A percentile compares a stretch with the other conserved stretches of the same genome.
Evolutionary conservation across 2,888 invertebrate genomes (phyloP).

Genomic region (Dioctria rufipes): DNA sequence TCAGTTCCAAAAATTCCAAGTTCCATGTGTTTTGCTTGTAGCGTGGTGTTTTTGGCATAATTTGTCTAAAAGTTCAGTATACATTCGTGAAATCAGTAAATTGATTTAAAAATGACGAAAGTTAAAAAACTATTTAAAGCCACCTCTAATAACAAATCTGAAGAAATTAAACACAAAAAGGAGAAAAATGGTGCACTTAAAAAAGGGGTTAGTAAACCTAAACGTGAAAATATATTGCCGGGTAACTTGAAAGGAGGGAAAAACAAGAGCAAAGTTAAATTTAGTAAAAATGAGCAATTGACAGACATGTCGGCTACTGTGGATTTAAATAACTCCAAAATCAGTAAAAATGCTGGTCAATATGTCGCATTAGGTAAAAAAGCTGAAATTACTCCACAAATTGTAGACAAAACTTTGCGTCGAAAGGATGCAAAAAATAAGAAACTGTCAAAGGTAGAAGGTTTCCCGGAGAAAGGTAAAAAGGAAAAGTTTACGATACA

Average conservation of each 20-base stretch:
- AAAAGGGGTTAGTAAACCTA: neutral
- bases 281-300: neutral
- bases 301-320: too few relatives aligned
- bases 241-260: neutral
- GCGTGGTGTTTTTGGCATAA: too few relatives aligned
- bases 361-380: neutral
- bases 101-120: slow-evolving; percentile 1
- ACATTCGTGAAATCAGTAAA: too few relatives aligned
- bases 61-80: too few relatives aligned
- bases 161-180: neutral
- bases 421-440: neutral
- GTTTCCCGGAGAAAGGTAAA: neutral
- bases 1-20: too few relatives aligned
- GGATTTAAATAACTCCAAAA: too few relatives aligned
- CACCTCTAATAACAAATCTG: neutral
- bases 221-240: neutral
- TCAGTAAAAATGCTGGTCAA: too few relatives aligned
- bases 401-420: neutral
- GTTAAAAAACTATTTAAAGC: slow-evolving; percentile 4
- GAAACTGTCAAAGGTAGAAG: neutral
- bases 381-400: neutral
- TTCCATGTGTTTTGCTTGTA: too few relatives aligned
- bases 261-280: neutral
- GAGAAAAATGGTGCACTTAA: neutral
- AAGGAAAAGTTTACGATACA: neutral